Conservation (phyloP, 2,888 invertebrate species). For the Drepana falcataria region DNA sequence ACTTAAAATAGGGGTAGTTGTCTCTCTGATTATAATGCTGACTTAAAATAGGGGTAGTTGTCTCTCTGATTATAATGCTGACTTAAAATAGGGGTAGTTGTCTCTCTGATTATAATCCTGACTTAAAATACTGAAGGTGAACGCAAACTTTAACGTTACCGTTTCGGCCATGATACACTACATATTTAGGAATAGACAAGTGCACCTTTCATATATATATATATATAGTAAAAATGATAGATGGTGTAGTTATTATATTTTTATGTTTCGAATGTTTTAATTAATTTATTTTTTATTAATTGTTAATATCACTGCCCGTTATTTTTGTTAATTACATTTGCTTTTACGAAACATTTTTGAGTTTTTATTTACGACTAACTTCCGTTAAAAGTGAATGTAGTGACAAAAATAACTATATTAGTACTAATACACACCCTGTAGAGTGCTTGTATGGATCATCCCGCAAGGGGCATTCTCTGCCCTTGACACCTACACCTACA, state of each 20-base stretch:
- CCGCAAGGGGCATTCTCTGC: not conserved
- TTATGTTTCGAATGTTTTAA: not conserved
- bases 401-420: conserved; percentile 53
- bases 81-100: too few relatives aligned
- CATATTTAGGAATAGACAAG: too few relatives aligned
- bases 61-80: too few relatives aligned
- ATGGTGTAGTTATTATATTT: not conserved
- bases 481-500: not conserved
- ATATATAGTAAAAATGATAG: too few relatives aligned
- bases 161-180: too few relatives aligned
- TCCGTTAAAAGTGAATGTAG: conserved; percentile 70
- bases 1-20: too few relatives aligned
- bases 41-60: too few relatives aligned
- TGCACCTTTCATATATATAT: too few relatives aligned
- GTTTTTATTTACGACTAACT: conserved; percentile 77
- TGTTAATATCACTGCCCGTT: conserved; percentile 31
- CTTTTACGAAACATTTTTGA: conserved; percentile 46
- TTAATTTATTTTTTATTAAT: conserved; percentile 7
- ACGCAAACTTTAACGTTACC: too few relatives aligned
- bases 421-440: conserved; percentile 32
- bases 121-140: too few relatives aligned
- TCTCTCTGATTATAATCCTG: too few relatives aligned
- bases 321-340: conserved; percentile 78
- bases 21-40: too few relatives aligned
- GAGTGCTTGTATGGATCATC: conserved; percentile 7